Base-by-base conservation (phyloP, 2,113 vertebrate genomes). In the Chaetodon trifascialis region DNA sequence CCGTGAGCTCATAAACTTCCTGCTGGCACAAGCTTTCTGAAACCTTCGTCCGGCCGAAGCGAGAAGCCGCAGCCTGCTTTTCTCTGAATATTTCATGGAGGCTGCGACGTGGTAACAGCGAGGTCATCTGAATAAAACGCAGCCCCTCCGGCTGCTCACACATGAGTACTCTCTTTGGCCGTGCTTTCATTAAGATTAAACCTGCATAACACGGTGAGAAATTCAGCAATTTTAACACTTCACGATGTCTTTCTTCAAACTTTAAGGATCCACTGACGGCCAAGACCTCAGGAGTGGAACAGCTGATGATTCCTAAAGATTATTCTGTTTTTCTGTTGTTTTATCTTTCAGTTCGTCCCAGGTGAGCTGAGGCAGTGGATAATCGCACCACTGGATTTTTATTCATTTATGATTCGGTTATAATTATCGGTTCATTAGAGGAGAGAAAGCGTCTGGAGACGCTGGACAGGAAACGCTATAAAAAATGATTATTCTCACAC, bases 391-490 rank as follows among this genome's bases (percentile, higher is more conserved):
- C 44, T 76, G 76, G 76, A 58, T 73, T 73, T 73, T 83, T 73
- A 79, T 83, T 85, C 65, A 83, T 87, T 79, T 49, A 79, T 70
- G 70, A 65, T 59, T 82, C 62, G 56, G 73, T 63, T 79, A 65
- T 64, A 77, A 25, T 76, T 34, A 34, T 83, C 64, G 60, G 86
- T 11, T 89, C 76, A 69, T 85, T 75, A 65, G 83, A 11, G 47
- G 75, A 74, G 71, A 30, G 30, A 30, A 30, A 30, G 30, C 30
- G 30, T 30, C 30, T 30, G 30, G 30, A 30, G 3, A 30, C 30
- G 3, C 30, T 30, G 30, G 30, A 30, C 30, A 30, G 30, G 3
- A 30, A 30, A 30, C 30, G 46, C 40, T 21, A 8, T 4, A 73
- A 44, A 38, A 47, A 77, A 30, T 34, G 23, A 66, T 67, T 34